Base-by-base conservation (phyloP, 2,888 invertebrate species). In the Caenorhabditis macrosperma region DNA sequence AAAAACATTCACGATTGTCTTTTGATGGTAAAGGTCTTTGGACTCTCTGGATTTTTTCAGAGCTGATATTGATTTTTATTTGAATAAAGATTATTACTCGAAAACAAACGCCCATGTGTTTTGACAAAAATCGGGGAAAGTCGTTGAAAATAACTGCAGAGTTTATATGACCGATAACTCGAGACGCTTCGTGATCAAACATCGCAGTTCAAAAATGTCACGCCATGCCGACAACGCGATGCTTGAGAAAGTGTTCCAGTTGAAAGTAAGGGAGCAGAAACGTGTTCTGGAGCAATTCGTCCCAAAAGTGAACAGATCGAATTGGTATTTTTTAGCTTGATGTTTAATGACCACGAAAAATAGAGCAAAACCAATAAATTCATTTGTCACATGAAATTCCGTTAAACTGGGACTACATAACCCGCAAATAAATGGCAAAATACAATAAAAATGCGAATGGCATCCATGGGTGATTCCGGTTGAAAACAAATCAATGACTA, bases 1-100 rank as follows among this genome's bases (percentile, higher is more conserved):
- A 74, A 74, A 74, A 48, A 74, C 74, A 74, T 74, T 74, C 74
- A 59, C 64, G 74, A 59, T 64, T 64, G 48, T 63, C 46, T 64
- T 55, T 15, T 46, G 35, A 55, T 57, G 22, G 35, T 74, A 48
- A 48, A 74, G 35, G 30, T 74, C 74, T 41, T 17, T 59, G 48
- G 20, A 74, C 28, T 59, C 55, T 57, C 74, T 74, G 74, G 24
- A 2, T 20, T 54, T 46, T 5, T 50, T 59, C 57, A 64, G 74
- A 26, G 57, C 10, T 74, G 44, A 48, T 22, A 6, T 46, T 74
- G 74, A 50, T 74, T 57, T 74, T 74, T 64, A 30, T 44, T 64
- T 12, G 10, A 64, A 74, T 64, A 66, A 74, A 74, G 74, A 55
- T 64, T 38, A 48, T 12, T 48, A 63, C 17, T 60, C 24, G 33